A percentile compares a stretch with the other conserved stretches of the same genome.
Evolutionary conservation across 1,140 invertebrate genomes (phyloP).

Genomic region (Drosophila willistoni): DNA sequence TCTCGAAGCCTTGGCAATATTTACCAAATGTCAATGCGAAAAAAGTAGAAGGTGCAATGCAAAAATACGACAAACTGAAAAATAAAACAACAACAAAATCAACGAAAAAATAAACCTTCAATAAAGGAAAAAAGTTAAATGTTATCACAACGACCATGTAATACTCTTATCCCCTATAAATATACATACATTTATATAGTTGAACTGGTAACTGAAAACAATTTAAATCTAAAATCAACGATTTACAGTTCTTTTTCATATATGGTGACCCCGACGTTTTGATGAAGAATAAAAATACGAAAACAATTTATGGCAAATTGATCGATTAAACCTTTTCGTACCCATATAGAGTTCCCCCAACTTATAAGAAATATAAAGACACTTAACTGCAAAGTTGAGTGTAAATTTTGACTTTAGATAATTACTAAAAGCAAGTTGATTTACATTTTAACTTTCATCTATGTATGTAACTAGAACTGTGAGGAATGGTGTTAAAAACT

Average conservation of each 20-base stretch:
- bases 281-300: neutral
- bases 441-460: neutral
- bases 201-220: too few relatives aligned
- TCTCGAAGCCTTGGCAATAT: constrained; percentile 68
- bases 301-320: neutral
- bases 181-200: too few relatives aligned
- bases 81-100: constrained; percentile 27
- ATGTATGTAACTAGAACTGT: constrained; percentile 5
- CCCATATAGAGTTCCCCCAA: too few relatives aligned
- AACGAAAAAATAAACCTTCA: neutral
- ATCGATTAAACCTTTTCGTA: too few relatives aligned
- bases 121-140: neutral
- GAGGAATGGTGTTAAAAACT: neutral
- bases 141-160: constrained; percentile 13
- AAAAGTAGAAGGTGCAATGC: constrained; percentile 66
- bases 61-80: constrained; percentile 40
- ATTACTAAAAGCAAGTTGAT: neutral
- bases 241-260: too few relatives aligned
- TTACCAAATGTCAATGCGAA: constrained; percentile 79
- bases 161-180: constrained; percentile 34
- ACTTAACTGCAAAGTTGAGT: too few relatives aligned
- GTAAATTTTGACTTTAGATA: too few relatives aligned
- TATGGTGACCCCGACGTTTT: neutral
- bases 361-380: too few relatives aligned
- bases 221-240: too few relatives aligned